Conservation (phyloP, 2,797 vertebrate genomes). For the Arrhamphus sclerolepis region DNA sequence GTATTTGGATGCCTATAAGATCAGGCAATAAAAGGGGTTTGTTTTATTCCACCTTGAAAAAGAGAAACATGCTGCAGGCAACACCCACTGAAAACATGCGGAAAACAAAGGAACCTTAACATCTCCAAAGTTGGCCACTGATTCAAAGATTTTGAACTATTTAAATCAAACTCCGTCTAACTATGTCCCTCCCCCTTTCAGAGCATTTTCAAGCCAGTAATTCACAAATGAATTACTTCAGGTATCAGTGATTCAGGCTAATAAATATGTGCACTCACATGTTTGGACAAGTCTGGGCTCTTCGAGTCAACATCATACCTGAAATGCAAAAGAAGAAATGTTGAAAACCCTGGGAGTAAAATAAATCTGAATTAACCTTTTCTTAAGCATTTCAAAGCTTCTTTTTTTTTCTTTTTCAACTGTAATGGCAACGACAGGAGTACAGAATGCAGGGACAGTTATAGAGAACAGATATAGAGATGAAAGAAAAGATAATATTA, state of each 20-base stretch:
- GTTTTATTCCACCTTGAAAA: conserved; percentile 63
- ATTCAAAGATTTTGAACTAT: conserved; percentile 30
- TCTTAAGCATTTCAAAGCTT: too few species aligned
- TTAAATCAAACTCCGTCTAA: conserved; percentile 17
- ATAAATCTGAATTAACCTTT: background rate
- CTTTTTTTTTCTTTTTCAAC: background rate
- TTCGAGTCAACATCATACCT: conserved; percentile 97
- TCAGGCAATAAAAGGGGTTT: conserved; percentile 58
- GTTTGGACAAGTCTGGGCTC: conserved; percentile 95
- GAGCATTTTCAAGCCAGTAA: conserved; percentile 15
- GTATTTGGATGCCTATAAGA: conserved; percentile 63
- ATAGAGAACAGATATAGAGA: conserved; percentile 2
- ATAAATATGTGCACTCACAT: conserved; percentile 84
- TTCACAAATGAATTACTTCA: conserved; percentile 18
- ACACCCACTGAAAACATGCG: conserved; percentile 25
- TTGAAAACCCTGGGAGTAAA: background rate
- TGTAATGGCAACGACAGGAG: background rate
- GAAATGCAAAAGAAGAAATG: conserved; percentile 48
- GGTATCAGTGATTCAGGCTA: conserved; percentile 47
- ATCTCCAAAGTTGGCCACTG: conserved; percentile 27
- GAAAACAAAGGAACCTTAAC: conserved; percentile 3
- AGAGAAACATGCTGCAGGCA: conserved; percentile 47
- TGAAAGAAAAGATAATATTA: conserved; percentile 20
- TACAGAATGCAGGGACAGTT: background rate
- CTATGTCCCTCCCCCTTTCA: conserved; percentile 1